phyloP scores from a whole-genome alignment of 2,888 invertebrate genomes.

The Congeria kusceri region DNA sequence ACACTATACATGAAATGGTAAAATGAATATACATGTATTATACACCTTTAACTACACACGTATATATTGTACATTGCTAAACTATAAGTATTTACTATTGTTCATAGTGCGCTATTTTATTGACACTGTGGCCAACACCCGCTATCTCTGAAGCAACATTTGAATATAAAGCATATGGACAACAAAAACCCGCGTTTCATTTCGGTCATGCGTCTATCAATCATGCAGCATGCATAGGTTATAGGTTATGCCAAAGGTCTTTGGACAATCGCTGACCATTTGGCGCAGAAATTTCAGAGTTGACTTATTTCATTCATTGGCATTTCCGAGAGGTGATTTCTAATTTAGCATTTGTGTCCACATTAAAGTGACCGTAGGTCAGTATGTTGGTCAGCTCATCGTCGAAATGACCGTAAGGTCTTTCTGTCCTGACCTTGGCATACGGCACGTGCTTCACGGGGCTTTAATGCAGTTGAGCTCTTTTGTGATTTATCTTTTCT shows the following conservation, averaged over 20 bases:
- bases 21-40: too few relatives aligned
- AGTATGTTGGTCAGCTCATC: constrained; percentile 18
- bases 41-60: too few relatives aligned
- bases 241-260: constrained; percentile 45
- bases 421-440: constrained; percentile 1
- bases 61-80: too few relatives aligned
- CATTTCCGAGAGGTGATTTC: constrained; percentile 7
- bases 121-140: too few relatives aligned
- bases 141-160: too few relatives aligned
- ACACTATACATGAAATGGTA: too few relatives aligned
- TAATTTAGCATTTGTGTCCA: constrained; percentile 35
- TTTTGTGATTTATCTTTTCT: too few relatives aligned
- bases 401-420: background rate
- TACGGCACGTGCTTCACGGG: constrained; percentile 18
- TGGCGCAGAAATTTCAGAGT: constrained; percentile 33
- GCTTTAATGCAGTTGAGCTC: too few relatives aligned
- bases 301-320: constrained; percentile 49
- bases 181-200: background rate
- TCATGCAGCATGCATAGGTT: constrained; percentile 24
- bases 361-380: constrained; percentile 9
- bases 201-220: constrained; percentile 31
- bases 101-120: too few relatives aligned
- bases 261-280: constrained; percentile 41
- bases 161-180: too few relatives aligned
- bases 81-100: too few relatives aligned